Base-by-base conservation (phyloP, 2,888 invertebrate species). In the Caenorhabditis parvicauda region DNA sequence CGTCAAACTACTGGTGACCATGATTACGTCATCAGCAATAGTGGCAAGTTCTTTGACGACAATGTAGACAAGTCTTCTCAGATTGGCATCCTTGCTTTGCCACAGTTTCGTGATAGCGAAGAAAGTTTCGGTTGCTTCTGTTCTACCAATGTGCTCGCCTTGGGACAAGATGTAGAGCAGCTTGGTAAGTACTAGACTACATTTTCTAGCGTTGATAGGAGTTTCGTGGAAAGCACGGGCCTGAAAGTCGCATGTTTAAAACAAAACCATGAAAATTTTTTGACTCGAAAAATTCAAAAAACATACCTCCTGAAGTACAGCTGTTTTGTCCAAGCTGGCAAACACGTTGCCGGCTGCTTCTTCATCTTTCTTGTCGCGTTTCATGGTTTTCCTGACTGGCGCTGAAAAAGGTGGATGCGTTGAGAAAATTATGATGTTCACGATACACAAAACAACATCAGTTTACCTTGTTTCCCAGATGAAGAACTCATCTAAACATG, bases 41-140 rank as follows among this genome's bases (percentile, higher is more conserved):
- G 88, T 88, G 77, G 94, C 91, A 74, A 99, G 84, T 81, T 98
- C 96, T 82, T 98, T 86, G 67, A 86, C 84, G n/a, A 73, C 94
- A 54, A 98, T 84, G 81, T 98, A 99, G 3, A 99, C 93, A 87
- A 99, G 88, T 6, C 98, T 87, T 37, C 98, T 87, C 24, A 99
- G 84, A 71, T 92, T 90, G 27, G 85, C 90, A 86, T 99, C 98
- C 77, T 91, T 90, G 0, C 92, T 93, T 83, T 99, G 98, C 83
- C 98, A 99, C 43, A 99, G 85, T 83, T 98, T 98, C 0, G 98
- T 99, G 87, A 96, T 95, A 1, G 98, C 96, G 85, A 99, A 99
- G 83, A 99, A 99, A 6, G 91, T 90, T 80, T 96, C 96, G 1
- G 98, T 99, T 0, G 98, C 98, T 83, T 99, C 98, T 43, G 90